Base-by-base conservation (phyloP, 2,797 vertebrate species). In the Eleutherodactylus coqui region DNA sequence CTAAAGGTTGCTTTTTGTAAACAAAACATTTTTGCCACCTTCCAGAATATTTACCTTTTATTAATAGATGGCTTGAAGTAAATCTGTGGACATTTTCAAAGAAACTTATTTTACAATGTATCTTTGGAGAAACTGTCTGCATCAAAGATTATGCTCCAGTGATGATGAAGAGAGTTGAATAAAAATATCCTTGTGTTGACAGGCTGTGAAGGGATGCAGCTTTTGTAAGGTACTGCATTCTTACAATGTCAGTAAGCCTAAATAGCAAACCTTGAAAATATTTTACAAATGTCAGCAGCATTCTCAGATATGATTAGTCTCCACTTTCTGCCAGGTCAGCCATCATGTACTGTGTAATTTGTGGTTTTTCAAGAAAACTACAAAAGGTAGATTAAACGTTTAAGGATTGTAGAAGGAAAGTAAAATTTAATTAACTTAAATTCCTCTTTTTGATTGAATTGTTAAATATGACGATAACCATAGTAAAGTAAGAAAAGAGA, bases 191-290 rank as follows among this genome's bases (percentile, higher is more conserved):
- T 75, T 87, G 62, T 84, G 82, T 79, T 72, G 67, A 84, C 86
- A 87, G 82, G 17, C 75, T 87, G 86, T 84, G 82, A 87, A 73
- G 55, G 75, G 36, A 87, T 87, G 67, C 75, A 84, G 67, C 76
- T 51, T 79, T 60, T 84, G 67, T 87, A 87, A 75, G 82, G 80
- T 84, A 51, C 38, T 79, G 67, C n/a, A 75, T 87, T 79, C 86
- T 84, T 79, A 84, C 82, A 87, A 84, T 87, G 82, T 84, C 86
- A 84, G 82, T 84, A 84, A 84, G 81, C 76, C 86, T 87, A 84
- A 87, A 87, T 84, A 87, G 86, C 86, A 87, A 87, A 84, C 82
- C 76, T 84, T 87, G 82, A 87, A 80, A 87, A 87, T 75, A 84
- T 80, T 84, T 87, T 79, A 87, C 82, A 87, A 79, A 84, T 84